Base-by-base conservation (phyloP, 2,888 invertebrate genomes). In the Lasioglossum figueresi region DNA sequence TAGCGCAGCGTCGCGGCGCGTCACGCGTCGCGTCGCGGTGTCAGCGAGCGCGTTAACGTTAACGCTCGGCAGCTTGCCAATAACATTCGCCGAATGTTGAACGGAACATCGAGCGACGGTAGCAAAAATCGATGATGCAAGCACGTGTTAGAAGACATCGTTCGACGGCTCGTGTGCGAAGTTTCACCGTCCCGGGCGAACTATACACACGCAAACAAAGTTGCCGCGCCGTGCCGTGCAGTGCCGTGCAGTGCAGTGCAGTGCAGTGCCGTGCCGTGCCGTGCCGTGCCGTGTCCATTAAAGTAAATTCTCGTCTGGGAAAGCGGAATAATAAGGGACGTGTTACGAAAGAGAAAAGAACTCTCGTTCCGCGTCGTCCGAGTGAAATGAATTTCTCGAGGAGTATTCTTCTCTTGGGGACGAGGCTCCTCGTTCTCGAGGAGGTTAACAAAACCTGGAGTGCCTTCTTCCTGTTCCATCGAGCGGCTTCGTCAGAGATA, bases 321-420 rank as follows among this genome's bases (percentile, higher is more conserved):
- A 43, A 71, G n/a, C 12, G 40, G 27, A 45, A 71, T 71, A 45
- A 71, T 45, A 71, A 71, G 43, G n/a, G 27, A 76, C 40, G 75
- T 40, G 27, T 19, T 16, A 40, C 40, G 5, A 23, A 40, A 2
- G 59, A 43, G 73, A 74, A 74, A 27, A 34, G 45, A 79, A 48
- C 31, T 59, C 48, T 56, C 59, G 59, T 63, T n/a, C 23, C 19
- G 43, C 63, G 63, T 66, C 43, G 40, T 76, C 63, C 23, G 27
- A 31, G 45, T 14, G 43, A 76, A 76, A 45, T 76, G 76, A 76
- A 76, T 76, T 63, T 76, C 63, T 63, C 76, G 31, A 23, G 34
- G 63, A 63, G 43, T 45, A 70, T 31, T 68, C 66, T 76, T 37
- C 77, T 77, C 48, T 70, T 10, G 31, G 31, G 63, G 23, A 40